Evolutionary conservation across 2,113 vertebrate species (phyloP), one percentile per base, ranked within the genome.

Genomic region (Symphodus melops): DNA sequence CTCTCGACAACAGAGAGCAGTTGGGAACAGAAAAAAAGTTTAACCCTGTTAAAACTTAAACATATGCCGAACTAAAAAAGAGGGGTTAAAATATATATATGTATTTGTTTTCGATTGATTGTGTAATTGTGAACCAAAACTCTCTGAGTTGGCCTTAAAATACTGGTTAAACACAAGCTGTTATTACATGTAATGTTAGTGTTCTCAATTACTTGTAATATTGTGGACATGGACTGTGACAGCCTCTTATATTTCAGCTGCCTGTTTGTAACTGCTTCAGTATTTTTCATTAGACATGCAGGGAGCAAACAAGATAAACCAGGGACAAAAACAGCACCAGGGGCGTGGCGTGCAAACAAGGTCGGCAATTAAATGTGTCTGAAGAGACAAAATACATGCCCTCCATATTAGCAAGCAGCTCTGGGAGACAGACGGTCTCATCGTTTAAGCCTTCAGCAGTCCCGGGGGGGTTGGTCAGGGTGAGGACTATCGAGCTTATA

Each of bases 391-490:
- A 83, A 77, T 77, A 25, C 71, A 75, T 76, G 77, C 79, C 68
- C 44, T 71, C 48, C 66, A 67, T 72, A 72, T 85, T 84, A 85
- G 71, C 72, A 52, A 68, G 68, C 54, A 54, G 72, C 83, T 85
- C 70, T 59, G 49, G 80, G 88, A 89, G 85, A 86, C 79, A 55
- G 79, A 76, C 65, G 5, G 64, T 28, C 54, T 71, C 78, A 82
- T 88, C 83, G 86, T 84, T 68, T 70, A 68, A 76, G 71, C 77
- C 56, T 2, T 39, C 55, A 17, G 79, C 68, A 63, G 61, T 57
- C 58, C 53, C 56, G 33, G 41, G 60, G 68, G 25, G 63, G 21
- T 0, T 39, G 73, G 59, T 46, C 4, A 19, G 42, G 71, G 77
- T 44, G 61, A 57, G 54, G 68, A 58, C 62, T 86, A 63, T 79